A percentile compares a stretch with the other conserved stretches of the same genome.
phyloP scores from a whole-genome alignment of 2,113 vertebrate genomes.

The Zosterops hypoxanthus region DNA sequence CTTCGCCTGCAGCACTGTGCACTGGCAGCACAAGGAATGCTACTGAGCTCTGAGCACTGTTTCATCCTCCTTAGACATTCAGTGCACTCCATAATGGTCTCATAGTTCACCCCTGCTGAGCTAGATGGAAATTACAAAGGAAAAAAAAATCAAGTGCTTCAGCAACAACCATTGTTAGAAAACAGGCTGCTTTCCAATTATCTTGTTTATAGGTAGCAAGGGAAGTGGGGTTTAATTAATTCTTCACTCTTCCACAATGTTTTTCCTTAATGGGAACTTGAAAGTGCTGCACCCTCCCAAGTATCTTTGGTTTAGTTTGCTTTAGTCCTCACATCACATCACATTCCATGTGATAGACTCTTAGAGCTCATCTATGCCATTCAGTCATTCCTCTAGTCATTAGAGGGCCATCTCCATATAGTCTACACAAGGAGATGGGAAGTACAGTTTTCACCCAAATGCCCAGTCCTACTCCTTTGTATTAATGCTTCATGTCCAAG shows the following conservation, averaged over 20 bases:
- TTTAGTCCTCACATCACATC: background rate
- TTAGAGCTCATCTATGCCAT: background rate
- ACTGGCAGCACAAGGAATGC: background rate
- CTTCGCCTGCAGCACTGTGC: accelerated
- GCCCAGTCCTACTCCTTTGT: background rate
- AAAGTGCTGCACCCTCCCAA: background rate
- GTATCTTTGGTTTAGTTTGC: background rate
- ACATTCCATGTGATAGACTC: background rate
- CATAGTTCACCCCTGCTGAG: background rate
- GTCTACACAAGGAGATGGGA: background rate
- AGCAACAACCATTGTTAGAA: background rate
- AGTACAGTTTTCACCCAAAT: background rate
- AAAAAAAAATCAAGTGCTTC: background rate
- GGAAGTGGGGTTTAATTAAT: background rate
- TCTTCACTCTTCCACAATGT: background rate
- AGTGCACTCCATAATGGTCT: background rate
- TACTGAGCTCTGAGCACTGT: background rate
- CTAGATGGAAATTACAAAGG: background rate
- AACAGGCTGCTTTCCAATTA: background rate
- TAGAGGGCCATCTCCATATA: background rate
- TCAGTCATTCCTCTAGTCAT: background rate
- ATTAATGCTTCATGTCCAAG: background rate
- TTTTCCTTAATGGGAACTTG: background rate
- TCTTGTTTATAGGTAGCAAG: background rate
- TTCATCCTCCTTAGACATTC: background rate